Percentiles rank a stretch among this genome's conserved stretches.
Conservation (phyloP, 2,797 vertebrate genomes). For the Oophaga sylvatica region DNA sequence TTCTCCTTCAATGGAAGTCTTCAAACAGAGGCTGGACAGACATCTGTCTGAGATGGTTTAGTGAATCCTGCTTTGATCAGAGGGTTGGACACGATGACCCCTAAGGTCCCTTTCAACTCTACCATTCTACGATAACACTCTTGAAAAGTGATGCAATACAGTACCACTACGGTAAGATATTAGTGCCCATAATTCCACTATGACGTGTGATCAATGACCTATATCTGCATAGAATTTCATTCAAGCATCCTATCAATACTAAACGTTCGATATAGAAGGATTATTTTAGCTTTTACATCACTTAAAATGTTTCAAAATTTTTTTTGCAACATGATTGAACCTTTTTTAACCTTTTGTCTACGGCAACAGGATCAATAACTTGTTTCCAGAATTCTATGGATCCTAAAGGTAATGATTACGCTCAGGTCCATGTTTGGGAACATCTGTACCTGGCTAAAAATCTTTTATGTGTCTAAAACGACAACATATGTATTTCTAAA, state of each 20-base stretch:
- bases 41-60: too few relatives aligned
- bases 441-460: slow-evolving; percentile 32
- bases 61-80: too few relatives aligned
- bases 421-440: slow-evolving; percentile 11
- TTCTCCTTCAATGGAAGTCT: too few relatives aligned
- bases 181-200: not conserved
- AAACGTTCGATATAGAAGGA: not conserved
- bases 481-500: slow-evolving; percentile 44
- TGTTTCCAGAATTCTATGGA: slow-evolving; percentile 7
- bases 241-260: not conserved
- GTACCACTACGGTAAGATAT: not conserved
- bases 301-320: not conserved
- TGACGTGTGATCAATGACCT: not conserved
- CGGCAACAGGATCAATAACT: slow-evolving; percentile 49
- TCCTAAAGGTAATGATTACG: slow-evolving; percentile 34
- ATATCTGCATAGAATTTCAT: not conserved
- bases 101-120: too few relatives aligned
- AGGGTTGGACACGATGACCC: too few relatives aligned
- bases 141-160: not conserved
- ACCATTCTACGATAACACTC: not conserved
- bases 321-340: not conserved
- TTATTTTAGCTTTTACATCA: not conserved
- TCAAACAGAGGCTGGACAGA: too few relatives aligned
- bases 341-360: slow-evolving; percentile 29
- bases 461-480: slow-evolving; percentile 27